These are phyloP conservation scores for Pterocles burchelli DNA, from an alignment of 2,113 vertebrate genomes.

Conservation along the genomic window DNA sequence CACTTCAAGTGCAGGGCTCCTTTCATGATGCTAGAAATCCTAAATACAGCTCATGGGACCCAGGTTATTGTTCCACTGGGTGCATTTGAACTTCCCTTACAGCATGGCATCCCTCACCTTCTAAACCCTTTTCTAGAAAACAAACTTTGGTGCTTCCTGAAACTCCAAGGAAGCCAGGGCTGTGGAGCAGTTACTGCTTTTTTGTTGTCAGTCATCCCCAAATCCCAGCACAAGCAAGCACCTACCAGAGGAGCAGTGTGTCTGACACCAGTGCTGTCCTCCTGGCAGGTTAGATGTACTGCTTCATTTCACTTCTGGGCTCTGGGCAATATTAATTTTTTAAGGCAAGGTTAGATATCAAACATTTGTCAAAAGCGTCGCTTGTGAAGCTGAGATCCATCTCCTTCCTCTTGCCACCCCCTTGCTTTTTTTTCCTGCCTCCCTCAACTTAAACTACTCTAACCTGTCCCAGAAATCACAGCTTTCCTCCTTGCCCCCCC, in stretches of 20 bases:
- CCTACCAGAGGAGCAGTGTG: not conserved
- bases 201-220: not conserved
- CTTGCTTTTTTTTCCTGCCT: not conserved
- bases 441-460: not conserved
- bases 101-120: not conserved
- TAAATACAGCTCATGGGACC: not conserved
- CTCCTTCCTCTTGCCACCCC: not conserved
- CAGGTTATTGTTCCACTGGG: not conserved
- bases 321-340: constrained; percentile 25
- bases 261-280: rapidly evolving
- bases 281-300: not conserved
- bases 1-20: not conserved
- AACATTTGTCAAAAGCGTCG: not conserved
- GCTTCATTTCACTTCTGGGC: not conserved
- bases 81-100: not conserved
- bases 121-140: not conserved
- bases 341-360: constrained; percentile 14
- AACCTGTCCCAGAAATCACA: not conserved
- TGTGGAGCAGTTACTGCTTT: not conserved
- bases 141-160: not conserved
- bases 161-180: not conserved
- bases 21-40: not conserved
- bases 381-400: not conserved
- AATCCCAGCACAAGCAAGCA: not conserved
- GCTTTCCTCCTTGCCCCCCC: not conserved